These are phyloP conservation scores for Polypedilum vanderplanki DNA, from an alignment of 1,140 invertebrate genomes.

Conservation along the genomic window DNA sequence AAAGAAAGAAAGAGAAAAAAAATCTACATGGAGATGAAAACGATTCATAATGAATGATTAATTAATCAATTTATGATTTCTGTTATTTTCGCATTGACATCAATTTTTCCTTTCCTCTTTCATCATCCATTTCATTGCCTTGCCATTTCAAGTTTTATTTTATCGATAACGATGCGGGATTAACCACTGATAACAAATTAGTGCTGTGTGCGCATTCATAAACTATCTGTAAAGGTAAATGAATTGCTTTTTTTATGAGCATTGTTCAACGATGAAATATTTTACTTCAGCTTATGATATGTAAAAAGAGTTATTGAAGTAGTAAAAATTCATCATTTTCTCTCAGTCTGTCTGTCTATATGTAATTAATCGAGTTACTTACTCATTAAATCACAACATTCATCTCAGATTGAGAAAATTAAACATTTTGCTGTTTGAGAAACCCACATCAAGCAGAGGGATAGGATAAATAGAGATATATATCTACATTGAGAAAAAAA, in stretches of 20 bases:
- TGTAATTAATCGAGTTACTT: too few relatives aligned
- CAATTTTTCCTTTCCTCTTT: not conserved
- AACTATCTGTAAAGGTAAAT: not conserved
- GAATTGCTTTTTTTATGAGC: not conserved
- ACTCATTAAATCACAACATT: too few relatives aligned
- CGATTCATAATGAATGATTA: conserved; percentile 19
- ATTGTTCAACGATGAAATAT: too few relatives aligned
- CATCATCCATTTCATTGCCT: not conserved
- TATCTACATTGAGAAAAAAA: too few relatives aligned
- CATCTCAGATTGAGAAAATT: too few relatives aligned
- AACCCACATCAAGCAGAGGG: too few relatives aligned
- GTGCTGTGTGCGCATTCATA: conserved; percentile 16
- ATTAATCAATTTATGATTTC: conserved; percentile 20
- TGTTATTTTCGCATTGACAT: not conserved
- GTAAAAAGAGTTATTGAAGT: too few relatives aligned
- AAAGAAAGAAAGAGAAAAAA: not conserved
- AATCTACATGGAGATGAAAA: not conserved
- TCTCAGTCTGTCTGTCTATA: too few relatives aligned
- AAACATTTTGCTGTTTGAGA: too few relatives aligned
- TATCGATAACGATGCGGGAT: conserved; percentile 11
- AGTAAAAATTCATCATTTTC: too few relatives aligned
- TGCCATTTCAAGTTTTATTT: conserved; percentile 18
- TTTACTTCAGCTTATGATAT: too few relatives aligned
- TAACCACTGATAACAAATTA: conserved; percentile 18
- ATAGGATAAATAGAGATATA: too few relatives aligned